phyloP scores from a whole-genome alignment of 2,797 vertebrate genomes.

The Alcedo atthis region DNA sequence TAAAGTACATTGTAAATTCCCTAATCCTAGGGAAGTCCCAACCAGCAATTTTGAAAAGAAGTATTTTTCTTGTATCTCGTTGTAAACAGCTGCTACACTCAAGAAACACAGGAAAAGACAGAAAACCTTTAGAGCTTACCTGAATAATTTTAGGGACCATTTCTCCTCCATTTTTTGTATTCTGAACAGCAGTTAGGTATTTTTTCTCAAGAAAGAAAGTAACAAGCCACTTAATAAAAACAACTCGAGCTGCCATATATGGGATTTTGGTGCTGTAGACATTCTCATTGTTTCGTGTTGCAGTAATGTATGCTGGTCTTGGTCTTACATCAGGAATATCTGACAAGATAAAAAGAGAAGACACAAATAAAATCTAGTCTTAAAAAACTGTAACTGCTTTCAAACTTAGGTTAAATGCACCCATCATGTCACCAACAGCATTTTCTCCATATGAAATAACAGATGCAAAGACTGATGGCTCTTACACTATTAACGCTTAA shows the following conservation, averaged over 20 bases:
- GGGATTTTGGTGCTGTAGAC: slow-evolving; percentile 94
- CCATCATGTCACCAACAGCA: background rate
- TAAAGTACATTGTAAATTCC: background rate
- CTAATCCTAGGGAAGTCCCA: background rate
- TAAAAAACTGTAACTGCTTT: background rate
- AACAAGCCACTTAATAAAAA: slow-evolving; percentile 98
- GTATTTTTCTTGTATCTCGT: background rate
- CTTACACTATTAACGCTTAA: background rate
- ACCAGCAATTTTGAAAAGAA: background rate
- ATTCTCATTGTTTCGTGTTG: slow-evolving; percentile 91
- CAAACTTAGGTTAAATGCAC: background rate
- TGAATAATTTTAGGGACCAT: slow-evolving; percentile 94
- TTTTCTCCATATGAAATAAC: background rate
- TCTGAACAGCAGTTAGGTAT: slow-evolving; percentile 86
- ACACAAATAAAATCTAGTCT: background rate
- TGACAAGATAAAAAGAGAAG: slow-evolving; percentile 63
- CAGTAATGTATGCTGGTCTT: slow-evolving; percentile 90
- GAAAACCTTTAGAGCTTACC: slow-evolving; percentile 71
- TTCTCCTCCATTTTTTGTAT: slow-evolving; percentile 92
- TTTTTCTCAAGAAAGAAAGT: slow-evolving; percentile 99
- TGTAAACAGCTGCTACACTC: background rate
- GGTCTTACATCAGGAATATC: slow-evolving; percentile 93
- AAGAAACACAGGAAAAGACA: background rate
- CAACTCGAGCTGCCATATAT: slow-evolving; percentile 93
- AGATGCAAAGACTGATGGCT: background rate